Conservation (phyloP, 2,797 vertebrate species). For the Chrysocyon brachyurus region DNA sequence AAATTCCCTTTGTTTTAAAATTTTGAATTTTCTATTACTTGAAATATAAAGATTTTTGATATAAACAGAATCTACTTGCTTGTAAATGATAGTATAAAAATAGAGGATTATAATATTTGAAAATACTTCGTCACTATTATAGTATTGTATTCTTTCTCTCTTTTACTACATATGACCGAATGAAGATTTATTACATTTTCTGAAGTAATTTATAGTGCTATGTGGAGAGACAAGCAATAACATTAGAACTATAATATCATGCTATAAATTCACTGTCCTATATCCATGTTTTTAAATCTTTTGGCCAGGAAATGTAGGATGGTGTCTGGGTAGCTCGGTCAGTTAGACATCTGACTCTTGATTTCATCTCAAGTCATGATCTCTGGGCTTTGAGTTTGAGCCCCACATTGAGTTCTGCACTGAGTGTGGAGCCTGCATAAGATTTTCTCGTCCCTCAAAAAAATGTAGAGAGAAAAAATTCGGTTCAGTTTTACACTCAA, state of each 20-base stretch:
- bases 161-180: not conserved
- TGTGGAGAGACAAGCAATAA: not conserved
- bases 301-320: not conserved
- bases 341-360: not conserved
- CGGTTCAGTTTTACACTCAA: not conserved
- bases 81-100: not conserved
- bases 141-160: not conserved
- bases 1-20: constrained; percentile 7
- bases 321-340: not conserved
- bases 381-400: not conserved
- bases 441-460: not conserved
- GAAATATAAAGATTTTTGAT: not conserved
- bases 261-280: not conserved
- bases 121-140: not conserved
- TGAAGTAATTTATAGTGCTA: not conserved
- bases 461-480: not conserved
- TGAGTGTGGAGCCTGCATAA: not conserved
- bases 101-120: not conserved
- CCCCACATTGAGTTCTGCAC: not conserved
- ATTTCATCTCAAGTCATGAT: not conserved
- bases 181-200: not conserved
- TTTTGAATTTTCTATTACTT: not conserved
- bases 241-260: not conserved
- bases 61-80: not conserved
- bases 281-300: not conserved